These are phyloP conservation scores for Myzus persicae DNA, from an alignment of 1,140 invertebrate species.

Conservation along the genomic window DNA sequence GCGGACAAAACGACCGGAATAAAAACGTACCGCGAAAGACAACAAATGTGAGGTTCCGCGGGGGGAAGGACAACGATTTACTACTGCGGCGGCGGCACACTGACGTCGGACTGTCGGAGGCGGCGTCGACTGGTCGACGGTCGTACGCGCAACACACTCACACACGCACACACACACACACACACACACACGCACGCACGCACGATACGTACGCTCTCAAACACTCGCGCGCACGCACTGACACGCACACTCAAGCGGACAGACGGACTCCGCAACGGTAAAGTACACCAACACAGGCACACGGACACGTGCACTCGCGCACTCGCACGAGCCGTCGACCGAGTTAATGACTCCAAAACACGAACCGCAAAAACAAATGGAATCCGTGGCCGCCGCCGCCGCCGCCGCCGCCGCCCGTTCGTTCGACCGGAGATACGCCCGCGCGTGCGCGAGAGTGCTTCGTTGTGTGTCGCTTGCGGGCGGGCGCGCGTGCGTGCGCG, in stretches of 20 bases:
- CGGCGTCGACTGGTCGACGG: background rate
- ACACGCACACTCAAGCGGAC: background rate
- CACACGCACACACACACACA: background rate
- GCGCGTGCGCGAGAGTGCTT: background rate
- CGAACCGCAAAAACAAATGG: constrained; percentile 23
- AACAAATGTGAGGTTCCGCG: background rate
- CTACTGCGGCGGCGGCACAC: background rate
- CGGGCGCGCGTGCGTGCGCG: background rate
- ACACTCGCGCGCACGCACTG: background rate
- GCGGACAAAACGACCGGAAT: background rate
- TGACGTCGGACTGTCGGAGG: constrained; percentile 27
- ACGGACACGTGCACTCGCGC: background rate
- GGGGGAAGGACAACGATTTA: constrained; percentile 3
- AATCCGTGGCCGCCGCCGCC: background rate
- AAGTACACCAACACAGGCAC: background rate
- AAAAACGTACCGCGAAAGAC: background rate
- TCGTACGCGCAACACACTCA: background rate
- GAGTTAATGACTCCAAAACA: constrained; percentile 10
- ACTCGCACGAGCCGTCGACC: background rate
- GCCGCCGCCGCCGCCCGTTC: background rate
- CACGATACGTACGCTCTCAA: background rate
- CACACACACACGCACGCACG: background rate
- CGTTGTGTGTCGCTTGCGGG: background rate
- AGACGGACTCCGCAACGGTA: background rate
- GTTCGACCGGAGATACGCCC: constrained; percentile 38